phyloP scores from a whole-genome alignment of 2,113 vertebrate species.

The Grantiella picta region DNA sequence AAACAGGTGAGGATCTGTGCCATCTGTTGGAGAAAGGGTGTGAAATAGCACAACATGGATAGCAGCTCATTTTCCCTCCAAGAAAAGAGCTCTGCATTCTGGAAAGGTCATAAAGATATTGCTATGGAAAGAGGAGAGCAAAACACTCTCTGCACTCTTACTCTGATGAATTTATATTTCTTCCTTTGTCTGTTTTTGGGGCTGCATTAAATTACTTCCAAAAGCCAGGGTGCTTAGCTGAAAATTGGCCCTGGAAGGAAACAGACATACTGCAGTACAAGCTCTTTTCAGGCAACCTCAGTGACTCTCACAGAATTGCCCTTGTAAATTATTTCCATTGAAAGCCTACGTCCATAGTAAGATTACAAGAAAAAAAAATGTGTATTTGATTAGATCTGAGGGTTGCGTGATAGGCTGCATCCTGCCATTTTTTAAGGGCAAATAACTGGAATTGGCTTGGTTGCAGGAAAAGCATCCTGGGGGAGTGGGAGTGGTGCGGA shows the following conservation, averaged over 20 bases:
- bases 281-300: background rate
- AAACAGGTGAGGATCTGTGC: slow-evolving; percentile 37
- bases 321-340: background rate
- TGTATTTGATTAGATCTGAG: background rate
- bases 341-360: background rate
- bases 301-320: background rate
- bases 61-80: background rate
- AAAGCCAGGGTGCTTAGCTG: background rate
- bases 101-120: background rate
- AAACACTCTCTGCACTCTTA: background rate
- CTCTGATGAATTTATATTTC: background rate
- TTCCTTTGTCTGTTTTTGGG: background rate
- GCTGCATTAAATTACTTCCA: background rate
- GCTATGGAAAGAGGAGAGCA: background rate
- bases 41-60: background rate
- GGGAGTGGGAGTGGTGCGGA: background rate
- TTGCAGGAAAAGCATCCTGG: background rate
- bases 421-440: background rate
- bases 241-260: background rate
- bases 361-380: background rate
- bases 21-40: slow-evolving; percentile 26
- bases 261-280: background rate
- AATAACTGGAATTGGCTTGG: background rate
- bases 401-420: background rate
- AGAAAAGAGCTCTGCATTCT: background rate